A percentile compares a stretch with the other conserved stretches of the same genome.
Conservation (phyloP, 2,888 invertebrate species). For the Aporophyla nigra region DNA sequence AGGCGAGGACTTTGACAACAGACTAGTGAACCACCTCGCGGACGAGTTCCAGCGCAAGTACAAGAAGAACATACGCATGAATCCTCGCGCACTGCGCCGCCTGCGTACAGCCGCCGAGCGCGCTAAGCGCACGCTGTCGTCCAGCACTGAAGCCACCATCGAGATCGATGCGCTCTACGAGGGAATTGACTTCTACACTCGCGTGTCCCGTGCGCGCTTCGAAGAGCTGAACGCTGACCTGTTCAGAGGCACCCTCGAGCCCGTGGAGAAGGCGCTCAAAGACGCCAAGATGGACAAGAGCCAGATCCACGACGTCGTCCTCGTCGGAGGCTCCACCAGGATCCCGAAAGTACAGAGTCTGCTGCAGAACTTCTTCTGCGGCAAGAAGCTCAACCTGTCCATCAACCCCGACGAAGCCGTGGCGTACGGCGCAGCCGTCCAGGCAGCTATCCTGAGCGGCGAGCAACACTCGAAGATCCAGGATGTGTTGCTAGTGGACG, state of each 20-base stretch:
- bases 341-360: slow-evolving; percentile 95
- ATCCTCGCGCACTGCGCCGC: slow-evolving; percentile 93
- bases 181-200: slow-evolving; percentile 93
- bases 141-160: slow-evolving; percentile 94
- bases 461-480: slow-evolving; percentile 94
- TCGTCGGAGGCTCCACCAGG: slow-evolving; percentile 96
- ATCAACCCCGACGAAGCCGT: slow-evolving; percentile 96
- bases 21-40: slow-evolving; percentile 92
- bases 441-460: slow-evolving; percentile 93
- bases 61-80: slow-evolving; percentile 92
- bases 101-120: slow-evolving; percentile 94
- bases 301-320: slow-evolving; percentile 94
- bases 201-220: slow-evolving; percentile 94
- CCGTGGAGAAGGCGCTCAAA: slow-evolving; percentile 94
- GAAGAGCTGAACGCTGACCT: slow-evolving; percentile 94
- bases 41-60: slow-evolving; percentile 94
- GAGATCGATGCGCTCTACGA: slow-evolving; percentile 95
- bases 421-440: slow-evolving; percentile 94
- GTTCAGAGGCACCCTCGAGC: slow-evolving; percentile 93
- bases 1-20: slow-evolving; percentile 94
- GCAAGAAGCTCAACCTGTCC: slow-evolving; percentile 93
- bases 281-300: slow-evolving; percentile 95
- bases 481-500: slow-evolving; percentile 91
- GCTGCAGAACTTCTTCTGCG: slow-evolving; percentile 94
- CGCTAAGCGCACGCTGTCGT: slow-evolving; percentile 94